Conservation (phyloP, 35 echinoderm and acorn worm genomes). For the Ptychodera flava region DNA sequence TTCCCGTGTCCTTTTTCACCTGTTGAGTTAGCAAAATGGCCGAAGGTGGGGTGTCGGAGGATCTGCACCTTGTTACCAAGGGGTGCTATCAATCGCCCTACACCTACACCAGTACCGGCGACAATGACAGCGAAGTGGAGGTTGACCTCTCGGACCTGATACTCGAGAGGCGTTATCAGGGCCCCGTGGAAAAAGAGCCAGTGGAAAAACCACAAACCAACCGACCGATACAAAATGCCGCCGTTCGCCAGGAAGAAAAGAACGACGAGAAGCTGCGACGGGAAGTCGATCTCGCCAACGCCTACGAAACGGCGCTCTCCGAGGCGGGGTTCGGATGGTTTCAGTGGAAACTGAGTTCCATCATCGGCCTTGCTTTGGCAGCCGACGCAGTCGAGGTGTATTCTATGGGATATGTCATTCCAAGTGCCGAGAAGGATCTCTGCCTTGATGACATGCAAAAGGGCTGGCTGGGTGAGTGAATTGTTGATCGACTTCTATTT, state of each 20-base stretch:
- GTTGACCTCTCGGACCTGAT: neutral
- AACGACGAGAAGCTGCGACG: neutral
- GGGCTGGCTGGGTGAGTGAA: neutral
- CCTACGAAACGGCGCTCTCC: neutral
- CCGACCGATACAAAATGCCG: neutral
- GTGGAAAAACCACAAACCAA: neutral
- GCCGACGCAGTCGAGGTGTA: neutral
- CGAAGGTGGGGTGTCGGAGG: neutral
- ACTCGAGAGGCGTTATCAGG: neutral
- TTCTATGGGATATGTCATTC: neutral
- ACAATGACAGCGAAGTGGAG: neutral
- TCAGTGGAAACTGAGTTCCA: neutral
- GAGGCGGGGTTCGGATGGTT: neutral
- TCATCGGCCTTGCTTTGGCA: neutral
- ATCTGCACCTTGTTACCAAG: neutral
- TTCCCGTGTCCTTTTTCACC: too few relatives aligned
- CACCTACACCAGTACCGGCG: neutral
- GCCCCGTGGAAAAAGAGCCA: neutral
- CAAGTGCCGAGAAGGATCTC: neutral
- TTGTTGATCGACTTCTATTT: too few relatives aligned
- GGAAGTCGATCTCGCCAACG: neutral
- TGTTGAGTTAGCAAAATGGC: too few relatives aligned
- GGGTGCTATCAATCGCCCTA: neutral
- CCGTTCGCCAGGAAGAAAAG: neutral
- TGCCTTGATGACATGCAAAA: neutral